These are phyloP conservation scores for Zaprionus ornatus DNA, from an alignment of 1,140 invertebrate species.

Conservation along the genomic window DNA sequence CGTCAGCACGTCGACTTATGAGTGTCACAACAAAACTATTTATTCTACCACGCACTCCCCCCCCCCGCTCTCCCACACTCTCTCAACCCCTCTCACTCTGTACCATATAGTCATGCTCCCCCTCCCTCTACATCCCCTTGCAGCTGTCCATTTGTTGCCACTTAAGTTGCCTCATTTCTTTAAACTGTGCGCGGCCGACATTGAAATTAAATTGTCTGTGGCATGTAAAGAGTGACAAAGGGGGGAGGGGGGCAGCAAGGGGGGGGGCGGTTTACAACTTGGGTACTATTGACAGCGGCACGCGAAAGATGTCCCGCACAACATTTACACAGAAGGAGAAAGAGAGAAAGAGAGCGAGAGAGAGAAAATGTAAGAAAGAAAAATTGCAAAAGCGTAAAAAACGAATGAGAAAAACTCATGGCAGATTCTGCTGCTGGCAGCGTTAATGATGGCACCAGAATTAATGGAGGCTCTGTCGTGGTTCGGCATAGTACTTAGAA, in stretches of 20 bases:
- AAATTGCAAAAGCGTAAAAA: constrained; percentile 15
- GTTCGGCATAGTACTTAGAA: constrained; percentile 1
- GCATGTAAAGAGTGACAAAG: neutral
- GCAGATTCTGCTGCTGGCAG: constrained; percentile 10
- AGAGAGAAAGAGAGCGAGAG: neutral
- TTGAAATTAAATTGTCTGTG: constrained; percentile 53
- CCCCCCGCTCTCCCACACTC: neutral
- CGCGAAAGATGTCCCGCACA: constrained; percentile 16
- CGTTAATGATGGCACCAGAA: constrained; percentile 30
- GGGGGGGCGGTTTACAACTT: neutral
- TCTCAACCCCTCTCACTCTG: neutral
- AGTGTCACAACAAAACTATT: constrained; percentile 54
- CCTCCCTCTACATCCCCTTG: no score
- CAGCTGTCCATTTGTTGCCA: constrained; percentile 9
- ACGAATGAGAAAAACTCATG: constrained; percentile 3
- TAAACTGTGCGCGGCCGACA: constrained; percentile 35
- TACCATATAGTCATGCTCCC: no score
- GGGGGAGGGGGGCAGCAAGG: neutral
- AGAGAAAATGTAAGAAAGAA: constrained; percentile 1
- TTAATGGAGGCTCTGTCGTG: constrained; percentile 11
- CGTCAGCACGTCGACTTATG: constrained; percentile 40
- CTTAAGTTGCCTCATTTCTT: constrained; percentile 41
- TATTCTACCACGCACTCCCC: constrained; percentile 17
- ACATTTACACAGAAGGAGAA: neutral
- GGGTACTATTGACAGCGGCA: constrained; percentile 14